Evolutionary conservation across 2,797 vertebrate genomes (phyloP), one percentile per base, ranked within the genome.

Genomic region (Micrastur ruficollis): DNA sequence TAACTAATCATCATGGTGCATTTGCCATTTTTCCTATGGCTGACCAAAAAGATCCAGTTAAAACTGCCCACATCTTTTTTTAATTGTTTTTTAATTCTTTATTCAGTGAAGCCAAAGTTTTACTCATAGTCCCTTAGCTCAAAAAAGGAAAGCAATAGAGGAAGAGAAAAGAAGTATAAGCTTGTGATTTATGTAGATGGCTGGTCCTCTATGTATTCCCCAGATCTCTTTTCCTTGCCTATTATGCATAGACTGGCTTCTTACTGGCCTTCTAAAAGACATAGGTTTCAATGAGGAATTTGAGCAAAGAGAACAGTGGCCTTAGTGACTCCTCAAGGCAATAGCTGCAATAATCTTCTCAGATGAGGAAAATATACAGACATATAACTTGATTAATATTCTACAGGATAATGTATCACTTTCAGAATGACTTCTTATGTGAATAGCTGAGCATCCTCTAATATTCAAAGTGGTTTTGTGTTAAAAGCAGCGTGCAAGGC

Each of bases 291-390:
- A 56, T 25, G n/a, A 94, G 75, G 67, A 89, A 80, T 91, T 89
- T 89, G 81, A 94, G 53, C 6, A 8, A 91, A 89, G 49, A 29
- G n/a, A 92, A 53, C 49, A 72, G 67, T 63, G 84, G 78, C 87
- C 79, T 89, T n/a, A 46, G 65, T 92, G 92, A 86, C 75, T 90
- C 58, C 79, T 96, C 88, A 82, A 83, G 49, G 91, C 94, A 90
- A 68, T 46, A 90, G 49, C 74, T 71, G 44, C 56, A 81, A 68
- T 86, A 75, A 81, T 92, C 82, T 66, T 86, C 72, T 88, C 73
- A 59, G 76, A 89, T 88, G 42, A 90, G 70, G 36, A 90, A 94
- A 88, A 86, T 68, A 90, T 5, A 70, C 38, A 18, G 46, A 67
- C 38, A 14, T 75, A 29, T 56, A 67, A 73, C 52, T 67, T 34